Conservation (phyloP, 2,797 vertebrate genomes). For the Onychomys leucogaster region DNA sequence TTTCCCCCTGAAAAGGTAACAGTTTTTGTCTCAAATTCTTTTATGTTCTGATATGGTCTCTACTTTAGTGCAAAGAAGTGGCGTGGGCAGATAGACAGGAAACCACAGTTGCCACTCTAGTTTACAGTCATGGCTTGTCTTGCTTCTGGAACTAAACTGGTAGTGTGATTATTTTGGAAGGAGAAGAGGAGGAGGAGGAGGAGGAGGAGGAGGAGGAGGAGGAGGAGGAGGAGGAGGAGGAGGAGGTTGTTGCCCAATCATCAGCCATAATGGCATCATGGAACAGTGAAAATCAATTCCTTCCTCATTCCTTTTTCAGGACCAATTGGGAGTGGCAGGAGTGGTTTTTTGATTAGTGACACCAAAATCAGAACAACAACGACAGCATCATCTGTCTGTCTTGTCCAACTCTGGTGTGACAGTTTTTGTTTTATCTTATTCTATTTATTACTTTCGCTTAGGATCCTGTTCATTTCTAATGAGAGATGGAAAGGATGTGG, state of each 20-base stretch:
- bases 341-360: background rate
- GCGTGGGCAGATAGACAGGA: background rate
- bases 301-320: background rate
- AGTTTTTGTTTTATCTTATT: background rate
- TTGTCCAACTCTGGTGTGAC: background rate
- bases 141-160: background rate
- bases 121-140: background rate
- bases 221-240: background rate
- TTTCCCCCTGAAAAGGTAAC: background rate
- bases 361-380: slow-evolving; percentile 7
- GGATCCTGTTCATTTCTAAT: background rate
- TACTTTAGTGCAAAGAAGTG: background rate
- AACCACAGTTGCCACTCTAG: background rate
- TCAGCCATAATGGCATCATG: background rate
- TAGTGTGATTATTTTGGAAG: background rate
- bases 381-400: background rate
- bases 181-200: background rate
- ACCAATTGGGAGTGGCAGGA: background rate
- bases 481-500: background rate
- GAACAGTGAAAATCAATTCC: background rate
- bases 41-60: background rate
- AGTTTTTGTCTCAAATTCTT: background rate
- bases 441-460: background rate
- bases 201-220: slow-evolving; percentile 26
- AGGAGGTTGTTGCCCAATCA: background rate